Base-by-base conservation (phyloP, 2,113 vertebrate species). In the Melanerpes aurifrons region DNA sequence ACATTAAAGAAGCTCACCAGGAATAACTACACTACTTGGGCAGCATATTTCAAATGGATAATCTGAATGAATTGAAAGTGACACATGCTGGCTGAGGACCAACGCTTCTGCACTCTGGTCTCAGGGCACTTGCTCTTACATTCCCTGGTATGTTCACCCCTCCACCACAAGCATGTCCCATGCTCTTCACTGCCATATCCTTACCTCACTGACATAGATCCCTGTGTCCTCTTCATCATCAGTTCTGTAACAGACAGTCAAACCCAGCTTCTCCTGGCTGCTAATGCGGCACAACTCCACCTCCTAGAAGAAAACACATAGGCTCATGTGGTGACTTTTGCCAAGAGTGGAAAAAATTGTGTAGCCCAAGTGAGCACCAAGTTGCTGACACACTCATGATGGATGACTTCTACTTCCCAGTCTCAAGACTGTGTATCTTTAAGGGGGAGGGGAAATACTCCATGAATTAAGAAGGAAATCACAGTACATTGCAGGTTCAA, bases 171-270 rank as follows among this genome's bases (percentile, higher is more conserved):
- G 19, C 29, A 47, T 15, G 24, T 78, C 31, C 71, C 7, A 11
- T 0, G 1, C 25, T 67, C 43, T 59, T 47, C 61, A 45, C 1
- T 4, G 14, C 21, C 58, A 59, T 6, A 7, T 76, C 61, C 93
- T 98, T 97, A 99, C 99, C 98, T 99, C 98, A 2, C 99, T 99
- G 95, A 99, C 98, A 90, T 99, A 99, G 96, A 99, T 99, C 70
- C 98, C 98, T 0, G 95, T 98, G 84, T 99, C 99, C 47, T 99
- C 99, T 73, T 99, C 99, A 62, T 99, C 99, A 86, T 99, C 99
- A 0, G 99, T 99, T 95, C 99, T 98, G 97, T 99, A 99, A 91
- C 99, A 99, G 91, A 99, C 98, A 43, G 99, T 99, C 92, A 99
- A 97, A 3, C 99, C 99, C 88, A 99, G 95, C 97, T 99, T 99